Evolutionary conservation across 2,888 invertebrate genomes (phyloP).

Genomic region (Scaptomyza reducta): DNA sequence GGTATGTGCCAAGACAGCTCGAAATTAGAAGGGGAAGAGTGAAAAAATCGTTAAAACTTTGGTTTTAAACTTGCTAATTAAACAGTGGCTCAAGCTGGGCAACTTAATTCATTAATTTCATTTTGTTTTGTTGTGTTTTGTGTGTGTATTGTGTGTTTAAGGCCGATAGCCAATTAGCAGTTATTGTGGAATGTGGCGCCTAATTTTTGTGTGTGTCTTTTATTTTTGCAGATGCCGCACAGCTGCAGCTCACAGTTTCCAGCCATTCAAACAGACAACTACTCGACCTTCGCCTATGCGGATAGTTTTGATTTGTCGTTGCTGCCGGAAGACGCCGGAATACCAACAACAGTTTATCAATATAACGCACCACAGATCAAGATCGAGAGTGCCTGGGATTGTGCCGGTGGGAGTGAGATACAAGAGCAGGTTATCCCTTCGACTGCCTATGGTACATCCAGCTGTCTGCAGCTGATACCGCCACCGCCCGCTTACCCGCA

Average conservation of each 20-base stretch:
- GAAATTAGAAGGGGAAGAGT: slow-evolving; percentile 67
- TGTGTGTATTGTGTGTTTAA: slow-evolving; percentile 5
- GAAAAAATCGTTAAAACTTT: slow-evolving; percentile 10
- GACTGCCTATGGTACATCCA: slow-evolving; percentile 33
- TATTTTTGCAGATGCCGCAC: slow-evolving; percentile 69
- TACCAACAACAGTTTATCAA: slow-evolving; percentile 76
- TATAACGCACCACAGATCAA: slow-evolving; percentile 83
- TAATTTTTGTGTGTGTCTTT: neutral
- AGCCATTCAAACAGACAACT: slow-evolving; percentile 68
- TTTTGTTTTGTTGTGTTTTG: slow-evolving; percentile 35
- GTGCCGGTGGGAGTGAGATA: slow-evolving; percentile 26
- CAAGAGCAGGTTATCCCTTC: slow-evolving; percentile 47
- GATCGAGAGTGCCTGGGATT: slow-evolving; percentile 82
- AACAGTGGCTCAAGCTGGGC: slow-evolving; percentile 32
- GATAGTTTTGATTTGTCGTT: slow-evolving; percentile 90
- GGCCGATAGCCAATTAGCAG: slow-evolving; percentile 43
- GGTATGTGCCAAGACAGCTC: slow-evolving; percentile 59
- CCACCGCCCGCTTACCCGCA: slow-evolving; percentile 79
- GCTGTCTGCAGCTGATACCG: slow-evolving; percentile 69
- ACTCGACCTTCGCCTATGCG: slow-evolving; percentile 84
- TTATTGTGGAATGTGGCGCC: slow-evolving; percentile 21
- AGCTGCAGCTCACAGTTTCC: slow-evolving; percentile 48
- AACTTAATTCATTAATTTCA: slow-evolving; percentile 49
- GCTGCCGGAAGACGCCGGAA: slow-evolving; percentile 86
- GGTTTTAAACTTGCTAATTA: slow-evolving; percentile 45